phyloP scores from a whole-genome alignment of 2,113 vertebrate species.

The Ciconia stormi region DNA sequence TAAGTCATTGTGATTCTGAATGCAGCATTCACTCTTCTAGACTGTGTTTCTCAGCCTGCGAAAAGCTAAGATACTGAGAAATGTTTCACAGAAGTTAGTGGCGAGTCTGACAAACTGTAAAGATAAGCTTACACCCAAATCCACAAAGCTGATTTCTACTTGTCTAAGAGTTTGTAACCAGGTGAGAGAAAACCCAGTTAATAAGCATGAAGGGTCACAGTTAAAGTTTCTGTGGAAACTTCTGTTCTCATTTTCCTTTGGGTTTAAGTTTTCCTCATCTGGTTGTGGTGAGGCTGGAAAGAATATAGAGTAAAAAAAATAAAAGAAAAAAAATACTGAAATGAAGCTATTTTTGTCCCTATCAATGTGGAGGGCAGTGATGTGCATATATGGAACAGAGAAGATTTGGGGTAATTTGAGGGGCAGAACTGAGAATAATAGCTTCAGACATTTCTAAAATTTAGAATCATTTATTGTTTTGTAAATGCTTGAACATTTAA shows the following conservation, averaged over 20 bases:
- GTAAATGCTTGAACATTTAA: conserved; percentile 32
- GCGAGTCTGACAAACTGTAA: neutral
- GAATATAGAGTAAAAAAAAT: neutral
- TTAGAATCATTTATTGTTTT: conserved; percentile 33
- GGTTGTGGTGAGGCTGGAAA: neutral
- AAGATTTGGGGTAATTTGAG: conserved; percentile 22
- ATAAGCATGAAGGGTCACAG: neutral
- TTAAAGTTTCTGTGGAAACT: neutral
- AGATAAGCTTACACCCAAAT: neutral
- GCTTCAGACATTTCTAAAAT: conserved; percentile 27
- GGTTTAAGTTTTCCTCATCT: neutral
- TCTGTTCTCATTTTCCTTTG: neutral
- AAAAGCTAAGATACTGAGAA: neutral
- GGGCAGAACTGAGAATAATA: conserved; percentile 37
- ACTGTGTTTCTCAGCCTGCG: neutral
- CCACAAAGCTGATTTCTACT: neutral
- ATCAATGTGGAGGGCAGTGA: neutral
- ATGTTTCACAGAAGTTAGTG: neutral
- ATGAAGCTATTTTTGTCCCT: neutral
- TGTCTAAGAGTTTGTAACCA: neutral
- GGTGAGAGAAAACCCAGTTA: neutral
- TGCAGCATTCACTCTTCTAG: neutral
- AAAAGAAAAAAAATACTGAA: neutral
- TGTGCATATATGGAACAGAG: neutral
- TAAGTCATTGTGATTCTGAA: neutral